Evolutionary conservation across 2,888 invertebrate species (phyloP).

Genomic region (Tetrapedia diversipes): DNA sequence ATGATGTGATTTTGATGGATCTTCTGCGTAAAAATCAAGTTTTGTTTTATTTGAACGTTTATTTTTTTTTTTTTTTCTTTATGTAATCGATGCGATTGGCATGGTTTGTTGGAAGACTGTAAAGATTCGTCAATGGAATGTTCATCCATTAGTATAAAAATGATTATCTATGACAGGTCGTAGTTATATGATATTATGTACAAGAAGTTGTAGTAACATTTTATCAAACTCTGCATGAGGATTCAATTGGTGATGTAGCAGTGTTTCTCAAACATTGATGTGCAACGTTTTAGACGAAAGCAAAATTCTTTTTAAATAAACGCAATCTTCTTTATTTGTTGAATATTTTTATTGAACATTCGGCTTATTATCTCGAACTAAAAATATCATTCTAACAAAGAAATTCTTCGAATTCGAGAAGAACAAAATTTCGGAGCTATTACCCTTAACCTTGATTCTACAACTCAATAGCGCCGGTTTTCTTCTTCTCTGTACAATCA

Average conservation of each 20-base stretch:
- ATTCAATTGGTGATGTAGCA: not conserved
- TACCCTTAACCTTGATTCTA: not conserved
- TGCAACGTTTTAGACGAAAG: not conserved
- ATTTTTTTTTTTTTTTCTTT: not conserved
- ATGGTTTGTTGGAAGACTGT: not conserved
- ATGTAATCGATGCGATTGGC: not conserved
- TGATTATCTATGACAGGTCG: not conserved
- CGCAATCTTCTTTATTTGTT: not conserved
- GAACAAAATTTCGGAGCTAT: not conserved
- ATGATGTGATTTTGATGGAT: not conserved
- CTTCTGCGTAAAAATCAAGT: not conserved
- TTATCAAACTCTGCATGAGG: not conserved
- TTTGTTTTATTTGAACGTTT: not conserved
- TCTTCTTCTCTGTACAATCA: not conserved
- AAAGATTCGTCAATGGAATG: not conserved
- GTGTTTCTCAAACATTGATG: not conserved
- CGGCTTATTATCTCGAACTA: not conserved
- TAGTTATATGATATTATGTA: not conserved
- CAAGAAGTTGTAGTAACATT: not conserved
- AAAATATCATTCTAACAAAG: not conserved
- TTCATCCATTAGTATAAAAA: not conserved
- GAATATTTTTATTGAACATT: not conserved
- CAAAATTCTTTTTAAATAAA: too few relatives aligned
- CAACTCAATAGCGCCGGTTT: not conserved
- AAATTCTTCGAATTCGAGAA: not conserved